These are phyloP conservation scores for Saccostrea echinata DNA, from an alignment of 1,140 invertebrate species.

Conservation along the genomic window DNA sequence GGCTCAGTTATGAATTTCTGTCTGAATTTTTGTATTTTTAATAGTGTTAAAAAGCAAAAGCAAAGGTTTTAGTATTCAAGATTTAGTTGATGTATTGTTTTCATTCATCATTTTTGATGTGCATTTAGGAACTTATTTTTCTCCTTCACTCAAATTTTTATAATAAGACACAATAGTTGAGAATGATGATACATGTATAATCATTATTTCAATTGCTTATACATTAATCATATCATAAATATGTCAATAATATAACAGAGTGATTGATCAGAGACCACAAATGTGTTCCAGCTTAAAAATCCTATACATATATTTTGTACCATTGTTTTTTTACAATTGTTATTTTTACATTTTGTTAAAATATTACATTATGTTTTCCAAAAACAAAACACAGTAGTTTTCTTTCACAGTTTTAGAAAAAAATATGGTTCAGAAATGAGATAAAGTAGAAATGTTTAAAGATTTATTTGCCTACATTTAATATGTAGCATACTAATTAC, in stretches of 20 bases:
- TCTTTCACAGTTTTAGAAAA: not conserved
- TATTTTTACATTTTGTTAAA: not conserved
- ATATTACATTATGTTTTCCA: conserved; percentile 21
- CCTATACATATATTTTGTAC: not conserved
- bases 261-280: not conserved
- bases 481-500: not conserved
- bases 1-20: conserved; percentile 40
- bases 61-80: not conserved
- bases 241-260: not conserved
- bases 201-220: not conserved
- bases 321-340: not conserved
- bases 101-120: not conserved
- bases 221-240: not conserved
- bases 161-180: not conserved
- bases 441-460: not conserved
- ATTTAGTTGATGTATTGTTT: not conserved
- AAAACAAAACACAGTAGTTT: not conserved
- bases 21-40: not conserved
- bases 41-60: not conserved
- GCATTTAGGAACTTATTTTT: not conserved
- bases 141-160: no score
- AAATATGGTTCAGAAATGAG: not conserved
- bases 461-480: not conserved
- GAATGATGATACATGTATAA: not conserved
- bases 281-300: conserved; percentile 15